These are phyloP conservation scores for Cyclophora punctaria DNA, from an alignment of 2,888 invertebrate genomes.

Conservation along the genomic window DNA sequence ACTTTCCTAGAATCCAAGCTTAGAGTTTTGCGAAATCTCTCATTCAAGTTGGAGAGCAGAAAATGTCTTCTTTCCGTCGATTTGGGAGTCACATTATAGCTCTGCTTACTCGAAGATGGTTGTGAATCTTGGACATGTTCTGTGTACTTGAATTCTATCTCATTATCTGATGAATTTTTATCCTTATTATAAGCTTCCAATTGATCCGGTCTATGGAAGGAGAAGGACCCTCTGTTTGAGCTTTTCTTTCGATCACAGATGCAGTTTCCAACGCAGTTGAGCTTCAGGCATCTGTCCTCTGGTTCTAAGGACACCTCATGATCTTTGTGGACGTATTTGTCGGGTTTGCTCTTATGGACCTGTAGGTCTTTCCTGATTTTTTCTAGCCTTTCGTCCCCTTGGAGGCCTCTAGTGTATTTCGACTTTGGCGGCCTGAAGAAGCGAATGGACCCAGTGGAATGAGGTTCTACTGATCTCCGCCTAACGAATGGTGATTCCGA, in stretches of 20 bases:
- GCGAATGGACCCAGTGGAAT: slow-evolving; percentile 56
- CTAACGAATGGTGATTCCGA: slow-evolving; percentile 62
- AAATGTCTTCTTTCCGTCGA: slow-evolving; percentile 62
- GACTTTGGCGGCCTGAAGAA: slow-evolving; percentile 65
- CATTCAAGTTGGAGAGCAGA: slow-evolving; percentile 61
- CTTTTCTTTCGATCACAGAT: slow-evolving; percentile 57
- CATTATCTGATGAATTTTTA: slow-evolving; percentile 59
- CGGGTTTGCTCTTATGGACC: slow-evolving; percentile 59
- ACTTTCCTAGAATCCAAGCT: slow-evolving; percentile 66
- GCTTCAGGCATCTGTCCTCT: slow-evolving; percentile 48
- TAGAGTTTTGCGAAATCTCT: slow-evolving; percentile 66
- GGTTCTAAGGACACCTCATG: slow-evolving; percentile 52
- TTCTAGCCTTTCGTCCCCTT: slow-evolving; percentile 63
- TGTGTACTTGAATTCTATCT: slow-evolving; percentile 67
- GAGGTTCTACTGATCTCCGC: slow-evolving; percentile 54
- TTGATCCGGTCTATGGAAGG: slow-evolving; percentile 59
- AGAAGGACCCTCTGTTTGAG: slow-evolving; percentile 61
- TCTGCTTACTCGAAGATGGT: slow-evolving; percentile 61
- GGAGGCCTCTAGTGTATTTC: slow-evolving; percentile 61
- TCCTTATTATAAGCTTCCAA: slow-evolving; percentile 45
- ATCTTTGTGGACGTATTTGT: slow-evolving; percentile 60
- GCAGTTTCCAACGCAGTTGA: slow-evolving; percentile 59
- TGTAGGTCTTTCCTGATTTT: slow-evolving; percentile 63
- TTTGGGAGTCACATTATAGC: slow-evolving; percentile 65
- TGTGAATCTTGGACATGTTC: slow-evolving; percentile 63